Conservation (phyloP, 2,888 invertebrate species). For the Acanthosepion lycidas region DNA sequence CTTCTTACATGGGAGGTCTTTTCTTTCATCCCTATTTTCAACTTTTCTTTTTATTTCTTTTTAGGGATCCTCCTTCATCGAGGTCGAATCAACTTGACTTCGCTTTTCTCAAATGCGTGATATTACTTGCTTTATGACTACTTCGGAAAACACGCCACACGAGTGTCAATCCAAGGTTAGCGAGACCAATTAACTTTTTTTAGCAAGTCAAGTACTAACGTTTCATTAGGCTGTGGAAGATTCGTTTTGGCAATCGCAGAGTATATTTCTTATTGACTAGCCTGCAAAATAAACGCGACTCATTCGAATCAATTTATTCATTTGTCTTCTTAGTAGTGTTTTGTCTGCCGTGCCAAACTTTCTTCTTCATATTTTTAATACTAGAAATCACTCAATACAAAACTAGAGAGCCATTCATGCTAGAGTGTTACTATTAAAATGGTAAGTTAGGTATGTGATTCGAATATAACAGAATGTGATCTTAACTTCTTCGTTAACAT, state of each 20-base stretch:
- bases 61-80: neutral
- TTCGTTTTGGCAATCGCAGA: neutral
- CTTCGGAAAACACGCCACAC: neutral
- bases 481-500: too few species aligned
- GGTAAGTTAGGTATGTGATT: too few species aligned
- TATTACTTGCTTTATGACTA: neutral
- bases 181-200: neutral
- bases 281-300: too few species aligned
- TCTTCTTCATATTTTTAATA: too few species aligned
- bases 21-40: neutral
- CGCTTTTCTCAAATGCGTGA: neutral
- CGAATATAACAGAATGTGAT: too few species aligned
- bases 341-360: too few species aligned
- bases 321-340: too few species aligned
- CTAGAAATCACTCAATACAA: too few species aligned
- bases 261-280: too few species aligned
- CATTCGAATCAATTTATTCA: too few species aligned
- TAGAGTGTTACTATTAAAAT: too few species aligned
- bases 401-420: too few species aligned
- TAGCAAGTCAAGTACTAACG: neutral
- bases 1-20: neutral
- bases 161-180: neutral
- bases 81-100: neutral
- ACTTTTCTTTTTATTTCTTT: neutral
- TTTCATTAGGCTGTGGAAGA: neutral